Base-by-base conservation (phyloP, 1,140 invertebrate species). In the Diuraphis noxia region DNA sequence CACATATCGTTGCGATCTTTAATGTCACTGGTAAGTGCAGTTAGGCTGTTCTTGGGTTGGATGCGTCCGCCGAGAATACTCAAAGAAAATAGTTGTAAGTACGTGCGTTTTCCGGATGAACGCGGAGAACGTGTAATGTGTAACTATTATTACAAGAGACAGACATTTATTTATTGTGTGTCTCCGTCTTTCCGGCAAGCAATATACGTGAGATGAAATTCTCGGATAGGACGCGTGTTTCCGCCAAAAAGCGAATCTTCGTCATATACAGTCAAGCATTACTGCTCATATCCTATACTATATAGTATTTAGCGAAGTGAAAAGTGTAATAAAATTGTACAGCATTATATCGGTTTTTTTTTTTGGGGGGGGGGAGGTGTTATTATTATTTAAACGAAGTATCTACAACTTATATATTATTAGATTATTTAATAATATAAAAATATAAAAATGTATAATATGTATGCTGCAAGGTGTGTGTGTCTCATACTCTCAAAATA, bases 71-170 rank as follows among this genome's bases (percentile, higher is more conserved):
- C 5, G 56, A 63, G 56, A 63, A 63, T 63, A n/a, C 56, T 63
- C 30, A 63, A n/a, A 63, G 56, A 63, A 63, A 63, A 63, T 63
- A n/a, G 56, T 1, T 63, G 1, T 63, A 63, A 30, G 56, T 63
- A 63, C 56, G 56, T 63, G 56, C 56, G 56, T 63, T n/a, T 63
- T 63, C 13, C 56, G 30, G 56, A 13, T 30, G 56, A 63, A 63
- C 13, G 30, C 52, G 8, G 30, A 30, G 9, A 56, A 56, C 56
- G n/a, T 63, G 56, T 72, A 72, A 72, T 19, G 56, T 72, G 56
- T 72, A 72, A 72, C 56, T 72, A 72, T 72, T 72, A 72, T 72
- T 72, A 72, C 56, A n/a, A 72, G 56, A n/a, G 56, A 72, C 56
- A n/a, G 30, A n/a, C 56, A n/a, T 72, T 72, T 72, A 72, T n/a